Percentiles rank a stretch among this genome's conserved stretches.
Conservation (phyloP, 2,113 vertebrate genomes). For the Xyliphius kryptos region DNA sequence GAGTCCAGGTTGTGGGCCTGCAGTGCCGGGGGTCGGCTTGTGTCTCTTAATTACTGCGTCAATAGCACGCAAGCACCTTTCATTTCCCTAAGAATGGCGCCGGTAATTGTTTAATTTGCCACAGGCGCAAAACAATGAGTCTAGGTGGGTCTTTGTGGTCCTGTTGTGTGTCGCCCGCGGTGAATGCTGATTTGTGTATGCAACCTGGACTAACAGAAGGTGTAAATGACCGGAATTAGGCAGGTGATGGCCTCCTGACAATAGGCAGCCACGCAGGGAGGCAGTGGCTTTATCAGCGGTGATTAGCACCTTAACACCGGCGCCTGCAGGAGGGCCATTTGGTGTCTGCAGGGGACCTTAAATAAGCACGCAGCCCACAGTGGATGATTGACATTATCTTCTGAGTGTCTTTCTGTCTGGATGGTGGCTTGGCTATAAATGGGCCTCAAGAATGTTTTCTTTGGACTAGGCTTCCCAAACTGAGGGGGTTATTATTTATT, state of each 20-base stretch:
- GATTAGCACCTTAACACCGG: slow-evolving; percentile 68
- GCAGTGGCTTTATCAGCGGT: slow-evolving; percentile 59
- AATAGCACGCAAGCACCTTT: neutral
- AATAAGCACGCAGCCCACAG: slow-evolving; percentile 60
- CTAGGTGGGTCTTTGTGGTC: slow-evolving; percentile 44
- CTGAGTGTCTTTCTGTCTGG: slow-evolving; percentile 36
- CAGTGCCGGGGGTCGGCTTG: slow-evolving; percentile 5
- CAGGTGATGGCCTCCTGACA: slow-evolving; percentile 56
- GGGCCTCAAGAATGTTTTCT: neutral
- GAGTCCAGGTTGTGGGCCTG: neutral
- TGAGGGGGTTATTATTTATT: neutral
- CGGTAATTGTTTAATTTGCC: neutral
- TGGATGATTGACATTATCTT: slow-evolving; percentile 70
- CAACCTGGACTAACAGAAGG: slow-evolving; percentile 57
- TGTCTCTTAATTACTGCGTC: neutral
- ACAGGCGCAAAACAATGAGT: slow-evolving; percentile 34
- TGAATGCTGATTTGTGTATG: slow-evolving; percentile 49
- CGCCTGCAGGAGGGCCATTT: slow-evolving; percentile 71
- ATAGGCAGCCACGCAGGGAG: slow-evolving; percentile 40
- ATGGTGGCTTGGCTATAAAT: neutral
- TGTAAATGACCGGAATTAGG: slow-evolving; percentile 58
- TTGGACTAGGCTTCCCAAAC: slow-evolving; percentile 7
- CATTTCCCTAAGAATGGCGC: neutral
- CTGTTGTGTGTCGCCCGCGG: slow-evolving; percentile 46
- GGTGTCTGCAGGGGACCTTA: slow-evolving; percentile 62